These are phyloP conservation scores for Apis mellifera DNA, from an alignment of 1,140 invertebrate species.

Conservation along the genomic window DNA sequence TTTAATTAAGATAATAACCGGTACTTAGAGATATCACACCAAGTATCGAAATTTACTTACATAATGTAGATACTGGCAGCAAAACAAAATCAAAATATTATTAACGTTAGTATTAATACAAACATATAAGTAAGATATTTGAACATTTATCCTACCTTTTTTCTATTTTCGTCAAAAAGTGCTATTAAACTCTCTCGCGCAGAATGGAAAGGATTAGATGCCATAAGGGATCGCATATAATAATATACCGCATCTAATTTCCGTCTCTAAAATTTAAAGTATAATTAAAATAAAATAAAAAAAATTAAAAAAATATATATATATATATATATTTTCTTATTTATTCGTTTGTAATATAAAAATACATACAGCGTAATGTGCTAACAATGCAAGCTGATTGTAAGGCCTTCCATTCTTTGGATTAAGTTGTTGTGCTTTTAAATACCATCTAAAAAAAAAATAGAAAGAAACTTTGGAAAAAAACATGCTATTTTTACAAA, in stretches of 20 bases:
- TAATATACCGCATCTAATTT: conserved; percentile 98
- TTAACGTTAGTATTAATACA: conserved; percentile 66
- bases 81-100: conserved; percentile 79
- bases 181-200: conserved; percentile 93
- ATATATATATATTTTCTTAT: neutral
- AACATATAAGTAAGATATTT: conserved; percentile 30
- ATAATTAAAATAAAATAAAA: neutral
- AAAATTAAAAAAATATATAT: neutral
- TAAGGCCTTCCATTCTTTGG: conserved; percentile 97
- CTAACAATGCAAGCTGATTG: conserved; percentile 96
- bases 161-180: conserved; percentile 96
- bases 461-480: neutral
- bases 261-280: conserved; percentile 85
- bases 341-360: neutral
- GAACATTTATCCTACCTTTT: conserved; percentile 86
- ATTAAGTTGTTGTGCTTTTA: conserved; percentile 95
- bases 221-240: conserved; percentile 96
- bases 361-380: conserved; percentile 91
- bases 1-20: conserved; percentile 59
- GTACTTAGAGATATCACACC: conserved; percentile 72
- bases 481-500: conserved; percentile 9
- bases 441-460: conserved; percentile 87
- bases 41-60: conserved; percentile 83
- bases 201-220: conserved; percentile 95
- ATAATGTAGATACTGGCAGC: conserved; percentile 85